Evolutionary conservation across 2,888 invertebrate genomes (phyloP).

Genomic region (Orthosia gracilis): DNA sequence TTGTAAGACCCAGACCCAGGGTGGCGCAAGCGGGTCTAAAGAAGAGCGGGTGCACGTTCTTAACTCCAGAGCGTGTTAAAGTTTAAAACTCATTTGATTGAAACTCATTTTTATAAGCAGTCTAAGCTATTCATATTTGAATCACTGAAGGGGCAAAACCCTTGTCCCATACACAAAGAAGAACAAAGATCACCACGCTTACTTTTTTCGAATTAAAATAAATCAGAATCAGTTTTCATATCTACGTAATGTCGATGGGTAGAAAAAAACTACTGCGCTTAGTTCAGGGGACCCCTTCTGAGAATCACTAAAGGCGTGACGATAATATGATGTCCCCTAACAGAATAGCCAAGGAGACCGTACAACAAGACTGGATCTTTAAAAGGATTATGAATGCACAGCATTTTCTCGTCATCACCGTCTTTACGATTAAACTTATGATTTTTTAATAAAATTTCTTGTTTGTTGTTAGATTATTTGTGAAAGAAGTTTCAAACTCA

Average conservation of each 20-base stretch:
- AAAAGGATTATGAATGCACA: no score
- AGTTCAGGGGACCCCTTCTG: conserved; percentile 23
- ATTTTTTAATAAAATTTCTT: neutral
- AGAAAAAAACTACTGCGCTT: conserved; percentile 12
- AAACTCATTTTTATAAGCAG: no score
- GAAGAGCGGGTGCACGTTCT: no score
- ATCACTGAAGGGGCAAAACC: neutral
- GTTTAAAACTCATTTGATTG: no score
- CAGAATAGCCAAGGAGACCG: conserved; percentile 6
- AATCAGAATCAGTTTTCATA: neutral
- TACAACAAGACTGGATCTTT: neutral
- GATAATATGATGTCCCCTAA: conserved; percentile 31
- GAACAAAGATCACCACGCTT: neutral
- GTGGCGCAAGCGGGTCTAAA: no score
- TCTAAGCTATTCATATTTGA: neutral
- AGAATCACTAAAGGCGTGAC: conserved; percentile 41
- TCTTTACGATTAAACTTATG: neutral
- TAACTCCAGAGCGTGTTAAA: no score
- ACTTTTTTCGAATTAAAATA: neutral
- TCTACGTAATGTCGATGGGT: conserved; percentile 13
- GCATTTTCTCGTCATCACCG: no score
- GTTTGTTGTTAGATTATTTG: neutral
- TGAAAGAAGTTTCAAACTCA: neutral
- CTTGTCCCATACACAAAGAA: neutral
- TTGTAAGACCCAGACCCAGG: no score